phyloP scores from a whole-genome alignment of 2,888 invertebrate species.

The Axea sp. region DNA sequence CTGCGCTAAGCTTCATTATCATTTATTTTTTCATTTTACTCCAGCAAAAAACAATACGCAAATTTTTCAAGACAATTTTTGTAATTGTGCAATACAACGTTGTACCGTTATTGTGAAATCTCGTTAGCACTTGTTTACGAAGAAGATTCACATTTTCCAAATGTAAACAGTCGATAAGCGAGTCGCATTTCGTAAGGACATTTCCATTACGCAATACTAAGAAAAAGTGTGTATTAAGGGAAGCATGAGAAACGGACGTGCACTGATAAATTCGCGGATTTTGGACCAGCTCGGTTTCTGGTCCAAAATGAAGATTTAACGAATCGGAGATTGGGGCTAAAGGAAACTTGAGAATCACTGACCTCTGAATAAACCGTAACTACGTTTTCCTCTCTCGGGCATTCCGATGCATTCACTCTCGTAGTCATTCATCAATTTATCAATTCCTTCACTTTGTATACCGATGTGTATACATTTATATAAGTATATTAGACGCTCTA shows the following conservation, averaged over 20 bases:
- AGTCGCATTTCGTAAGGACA: slow-evolving; percentile 32
- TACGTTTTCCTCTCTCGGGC: slow-evolving; percentile 54
- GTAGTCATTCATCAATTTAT: slow-evolving; percentile 59
- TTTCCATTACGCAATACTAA: slow-evolving; percentile 34
- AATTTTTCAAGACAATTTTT: slow-evolving; percentile 24
- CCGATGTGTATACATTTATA: slow-evolving; percentile 23
- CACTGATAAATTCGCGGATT: slow-evolving; percentile 26
- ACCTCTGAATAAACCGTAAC: slow-evolving; percentile 48
- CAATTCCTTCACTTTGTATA: slow-evolving; percentile 49
- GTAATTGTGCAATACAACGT: slow-evolving; percentile 26
- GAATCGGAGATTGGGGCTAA: slow-evolving; percentile 54
- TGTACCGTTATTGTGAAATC: slow-evolving; percentile 35
- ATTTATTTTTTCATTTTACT: neutral
- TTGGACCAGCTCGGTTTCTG: neutral
- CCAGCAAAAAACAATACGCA: neutral
- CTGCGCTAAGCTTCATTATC: slow-evolving; percentile 10
- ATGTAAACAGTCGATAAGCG: slow-evolving; percentile 42
- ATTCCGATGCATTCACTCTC: slow-evolving; percentile 50
- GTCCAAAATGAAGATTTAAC: slow-evolving; percentile 40
- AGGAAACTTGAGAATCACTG: slow-evolving; percentile 60
- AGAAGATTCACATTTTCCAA: slow-evolving; percentile 20
- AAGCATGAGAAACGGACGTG: slow-evolving; percentile 1
- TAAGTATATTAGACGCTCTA: neutral
- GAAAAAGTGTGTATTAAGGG: slow-evolving; percentile 1
- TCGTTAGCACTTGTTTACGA: slow-evolving; percentile 48